Evolutionary conservation across 2,113 vertebrate genomes (phyloP).

Genomic region (Carassius gibelio): DNA sequence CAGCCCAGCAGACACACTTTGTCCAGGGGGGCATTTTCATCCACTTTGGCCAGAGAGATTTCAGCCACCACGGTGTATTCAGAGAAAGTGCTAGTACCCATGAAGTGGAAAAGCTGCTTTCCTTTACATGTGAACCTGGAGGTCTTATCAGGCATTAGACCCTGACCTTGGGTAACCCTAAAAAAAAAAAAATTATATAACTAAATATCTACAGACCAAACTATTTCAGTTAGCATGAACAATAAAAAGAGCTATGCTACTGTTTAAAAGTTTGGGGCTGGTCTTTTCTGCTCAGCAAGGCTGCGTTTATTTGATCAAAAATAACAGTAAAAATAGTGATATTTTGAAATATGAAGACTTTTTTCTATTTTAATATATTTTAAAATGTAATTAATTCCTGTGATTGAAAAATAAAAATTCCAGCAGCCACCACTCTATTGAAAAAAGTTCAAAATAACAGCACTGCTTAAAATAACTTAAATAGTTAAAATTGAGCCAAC

Average conservation of each 20-base stretch:
- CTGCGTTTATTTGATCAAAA: neutral
- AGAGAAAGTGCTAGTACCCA: constrained; percentile 82
- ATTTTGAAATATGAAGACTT: neutral
- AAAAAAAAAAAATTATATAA: neutral
- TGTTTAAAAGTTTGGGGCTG: neutral
- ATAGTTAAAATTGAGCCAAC: neutral
- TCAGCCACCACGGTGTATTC: constrained; percentile 83
- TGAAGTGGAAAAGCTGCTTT: constrained; percentile 80
- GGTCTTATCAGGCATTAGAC: constrained; percentile 88
- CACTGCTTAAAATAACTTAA: too few species aligned
- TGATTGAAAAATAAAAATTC: neutral
- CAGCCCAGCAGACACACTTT: constrained; percentile 82
- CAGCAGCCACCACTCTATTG: neutral
- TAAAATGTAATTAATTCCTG: neutral
- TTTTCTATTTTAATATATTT: neutral
- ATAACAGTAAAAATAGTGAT: neutral
- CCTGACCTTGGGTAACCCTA: constrained; percentile 77
- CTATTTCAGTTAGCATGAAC: neutral
- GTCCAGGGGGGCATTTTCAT: constrained; percentile 73
- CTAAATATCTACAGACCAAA: neutral
- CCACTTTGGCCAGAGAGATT: constrained; percentile 79
- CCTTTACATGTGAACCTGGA: constrained; percentile 83
- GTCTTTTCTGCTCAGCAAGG: neutral
- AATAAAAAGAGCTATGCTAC: neutral
- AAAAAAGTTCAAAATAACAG: neutral